Evolutionary conservation across 2,888 invertebrate genomes (phyloP).

Genomic region (Escarpia spicata): DNA sequence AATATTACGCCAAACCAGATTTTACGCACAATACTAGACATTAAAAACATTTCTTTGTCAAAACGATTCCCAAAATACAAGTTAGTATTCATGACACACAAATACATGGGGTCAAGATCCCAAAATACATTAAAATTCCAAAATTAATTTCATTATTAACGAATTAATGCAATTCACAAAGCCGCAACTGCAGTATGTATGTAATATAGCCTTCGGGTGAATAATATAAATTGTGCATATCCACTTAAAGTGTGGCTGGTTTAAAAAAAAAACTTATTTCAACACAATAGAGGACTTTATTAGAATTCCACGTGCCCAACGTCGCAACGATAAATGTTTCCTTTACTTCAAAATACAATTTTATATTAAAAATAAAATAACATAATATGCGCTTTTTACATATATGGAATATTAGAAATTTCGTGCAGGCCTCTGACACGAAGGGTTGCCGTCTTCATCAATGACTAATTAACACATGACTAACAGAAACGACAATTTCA

Average conservation of each 20-base stretch:
- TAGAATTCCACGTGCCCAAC: constrained; percentile 14
- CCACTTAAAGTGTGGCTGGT: background rate
- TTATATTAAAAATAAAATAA: background rate
- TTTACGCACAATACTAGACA: background rate
- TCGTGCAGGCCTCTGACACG: background rate
- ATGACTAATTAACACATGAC: constrained; percentile 4
- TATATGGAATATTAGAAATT: background rate
- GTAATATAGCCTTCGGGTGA: background rate
- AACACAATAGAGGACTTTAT: background rate
- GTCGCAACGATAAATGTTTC: background rate
- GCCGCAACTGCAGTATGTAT: background rate
- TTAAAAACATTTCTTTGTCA: background rate
- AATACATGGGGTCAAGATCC: background rate
- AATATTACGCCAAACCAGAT: background rate
- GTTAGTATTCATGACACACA: background rate
- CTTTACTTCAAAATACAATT: background rate
- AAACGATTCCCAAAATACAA: background rate
- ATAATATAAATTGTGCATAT: background rate
- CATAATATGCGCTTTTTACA: background rate
- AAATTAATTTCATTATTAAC: background rate
- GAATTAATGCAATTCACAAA: background rate
- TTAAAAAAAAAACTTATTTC: background rate
- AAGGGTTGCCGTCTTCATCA: background rate
- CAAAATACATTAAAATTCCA: background rate
- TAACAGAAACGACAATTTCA: background rate